Base-by-base conservation (phyloP, 2,113 vertebrate species). In the Oenanthe oenanthe region DNA sequence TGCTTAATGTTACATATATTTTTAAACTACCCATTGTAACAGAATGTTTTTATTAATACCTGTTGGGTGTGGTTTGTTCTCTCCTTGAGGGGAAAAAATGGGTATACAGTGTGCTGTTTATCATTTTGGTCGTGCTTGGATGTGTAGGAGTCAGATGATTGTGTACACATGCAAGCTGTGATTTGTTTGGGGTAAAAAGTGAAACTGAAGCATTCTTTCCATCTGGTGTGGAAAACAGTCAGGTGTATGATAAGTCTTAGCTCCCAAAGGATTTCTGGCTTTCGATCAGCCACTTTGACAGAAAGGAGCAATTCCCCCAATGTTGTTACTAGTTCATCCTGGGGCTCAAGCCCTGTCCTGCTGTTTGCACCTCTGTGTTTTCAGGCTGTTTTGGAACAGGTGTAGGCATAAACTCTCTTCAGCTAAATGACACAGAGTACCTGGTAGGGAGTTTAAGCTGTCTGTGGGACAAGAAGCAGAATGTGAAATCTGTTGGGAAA, bases 51-150 rank as follows among this genome's bases (percentile, higher is more conserved):
- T 92, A 38, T 61, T 74, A 92, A 60, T 70, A 71, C 43, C 38
- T 88, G 22, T 82, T 77, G 92, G 85, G 85, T 90, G 79, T 90
- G 88, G 47, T 74, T 91, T 88, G 20, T 86, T 81, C 67, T 67
- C 7, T 14, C 82, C 71, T 36, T 68, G 51, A 77, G 61, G 86
- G 67, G 17, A 75, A 74, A 74, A 94, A 88, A 68, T 61, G 71
- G 10, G 26, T 84, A 53, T 78, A 47, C 5, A 2, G 10, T 1
- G 2, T n/a, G 50, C 29, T 76, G 24, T 7, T 53, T 92, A 53
- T 45, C 54, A 6, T 91, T 95, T 92, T 94, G 81, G 18, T 79
- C 80, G 22, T 57, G 28, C 58, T 82, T 61, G 20, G n/a, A 45
- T 65, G 13, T 75, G 77, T 91, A 71, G 74, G 88, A 85, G 78